Evolutionary conservation across 2,113 vertebrate species (phyloP).

Genomic region (Laterallus jamaicensis): DNA sequence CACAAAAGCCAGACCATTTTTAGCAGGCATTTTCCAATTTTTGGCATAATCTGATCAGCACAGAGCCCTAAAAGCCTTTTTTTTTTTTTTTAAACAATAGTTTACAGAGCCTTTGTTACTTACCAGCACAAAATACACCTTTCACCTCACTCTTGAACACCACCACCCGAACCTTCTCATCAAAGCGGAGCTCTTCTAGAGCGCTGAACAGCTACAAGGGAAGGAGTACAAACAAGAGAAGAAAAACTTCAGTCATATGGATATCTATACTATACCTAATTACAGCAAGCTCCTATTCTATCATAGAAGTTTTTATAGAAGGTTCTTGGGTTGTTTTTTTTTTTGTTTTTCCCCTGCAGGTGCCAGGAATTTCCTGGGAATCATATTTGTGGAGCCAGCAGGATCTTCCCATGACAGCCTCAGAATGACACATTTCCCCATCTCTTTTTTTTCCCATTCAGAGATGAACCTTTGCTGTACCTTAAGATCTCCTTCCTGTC

Average conservation of each 20-base stretch:
- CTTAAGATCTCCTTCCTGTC: neutral
- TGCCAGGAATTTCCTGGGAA: neutral
- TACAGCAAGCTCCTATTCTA: neutral
- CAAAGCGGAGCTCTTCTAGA: slow-evolving; percentile 78
- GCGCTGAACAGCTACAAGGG: slow-evolving; percentile 79
- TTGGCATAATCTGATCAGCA: neutral
- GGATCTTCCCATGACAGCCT: neutral
- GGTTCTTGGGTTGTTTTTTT: neutral
- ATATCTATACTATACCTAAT: neutral
- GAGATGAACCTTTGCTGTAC: neutral
- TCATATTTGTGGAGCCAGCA: neutral
- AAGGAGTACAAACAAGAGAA: neutral
- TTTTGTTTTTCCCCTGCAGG: fast-evolving
- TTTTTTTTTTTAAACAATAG: neutral
- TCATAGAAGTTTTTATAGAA: neutral
- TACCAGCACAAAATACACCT: slow-evolving; percentile 94
- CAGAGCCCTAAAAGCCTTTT: neutral
- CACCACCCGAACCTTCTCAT: slow-evolving; percentile 81
- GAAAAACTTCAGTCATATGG: neutral
- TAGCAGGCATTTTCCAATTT: neutral
- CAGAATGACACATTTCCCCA: neutral
- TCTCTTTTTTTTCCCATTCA: neutral
- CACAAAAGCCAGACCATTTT: neutral
- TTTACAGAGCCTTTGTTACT: slow-evolving; percentile 6
- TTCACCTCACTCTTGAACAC: slow-evolving; percentile 89